phyloP scores from a whole-genome alignment of 1,140 invertebrate species.

The Sminthurides bifidus region DNA sequence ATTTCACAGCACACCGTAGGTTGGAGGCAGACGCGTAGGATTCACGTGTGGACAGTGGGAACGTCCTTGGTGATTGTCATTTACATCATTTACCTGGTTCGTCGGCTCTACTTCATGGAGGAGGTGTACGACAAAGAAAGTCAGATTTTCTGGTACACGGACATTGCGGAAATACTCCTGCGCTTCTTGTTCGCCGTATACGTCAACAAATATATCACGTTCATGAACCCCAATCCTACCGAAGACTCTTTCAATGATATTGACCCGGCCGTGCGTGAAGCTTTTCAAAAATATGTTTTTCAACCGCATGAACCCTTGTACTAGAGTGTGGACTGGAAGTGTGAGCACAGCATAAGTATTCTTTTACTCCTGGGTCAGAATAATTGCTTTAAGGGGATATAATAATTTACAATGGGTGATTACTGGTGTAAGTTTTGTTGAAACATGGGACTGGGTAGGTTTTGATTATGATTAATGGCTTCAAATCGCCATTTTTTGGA shows the following conservation, averaged over 20 bases:
- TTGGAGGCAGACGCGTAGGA: neutral
- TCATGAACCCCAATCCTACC: neutral
- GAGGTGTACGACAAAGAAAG: neutral
- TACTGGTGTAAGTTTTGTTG: too few relatives aligned
- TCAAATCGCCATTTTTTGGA: too few relatives aligned
- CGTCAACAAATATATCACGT: slow-evolving; percentile 3
- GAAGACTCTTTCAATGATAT: neutral
- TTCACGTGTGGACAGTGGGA: neutral
- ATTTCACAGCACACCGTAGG: too few relatives aligned
- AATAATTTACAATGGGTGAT: too few relatives aligned
- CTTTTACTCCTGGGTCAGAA: too few relatives aligned
- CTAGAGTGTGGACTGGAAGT: too few relatives aligned
- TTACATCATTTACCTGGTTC: neutral
- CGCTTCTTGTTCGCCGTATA: neutral
- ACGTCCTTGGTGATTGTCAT: neutral
- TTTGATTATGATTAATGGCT: too few relatives aligned
- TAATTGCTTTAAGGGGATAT: too few relatives aligned
- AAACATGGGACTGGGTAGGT: too few relatives aligned
- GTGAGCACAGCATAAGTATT: too few relatives aligned
- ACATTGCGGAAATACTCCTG: neutral
- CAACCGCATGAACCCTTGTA: too few relatives aligned
- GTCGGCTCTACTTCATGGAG: neutral
- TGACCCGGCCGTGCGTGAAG: neutral
- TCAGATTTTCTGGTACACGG: neutral
- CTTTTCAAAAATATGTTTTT: slow-evolving; percentile 3